Conservation (phyloP, 2,797 vertebrate genomes). For the Alauda arvensis region DNA sequence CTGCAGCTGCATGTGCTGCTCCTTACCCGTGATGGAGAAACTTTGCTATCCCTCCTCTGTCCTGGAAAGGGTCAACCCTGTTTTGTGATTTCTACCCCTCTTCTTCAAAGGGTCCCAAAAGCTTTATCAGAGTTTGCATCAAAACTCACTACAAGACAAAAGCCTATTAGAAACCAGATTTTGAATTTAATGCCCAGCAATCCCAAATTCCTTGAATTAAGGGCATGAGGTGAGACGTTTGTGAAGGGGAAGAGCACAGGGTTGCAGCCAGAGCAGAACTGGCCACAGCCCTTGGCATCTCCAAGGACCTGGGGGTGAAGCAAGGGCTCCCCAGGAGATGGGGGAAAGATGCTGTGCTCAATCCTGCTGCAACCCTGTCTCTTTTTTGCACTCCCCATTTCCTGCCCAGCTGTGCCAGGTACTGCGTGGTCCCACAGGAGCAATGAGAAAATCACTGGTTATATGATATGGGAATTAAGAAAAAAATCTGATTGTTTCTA, state of each 20-base stretch:
- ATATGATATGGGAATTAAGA: neutral
- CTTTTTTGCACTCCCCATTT: neutral
- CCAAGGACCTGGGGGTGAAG: neutral
- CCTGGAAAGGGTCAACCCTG: neutral
- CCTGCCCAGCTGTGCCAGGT: neutral
- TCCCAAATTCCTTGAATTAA: neutral
- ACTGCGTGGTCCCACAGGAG: neutral
- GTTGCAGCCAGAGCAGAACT: neutral
- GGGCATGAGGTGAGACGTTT: neutral
- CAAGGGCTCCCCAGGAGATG: neutral
- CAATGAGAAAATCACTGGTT: conserved; percentile 23
- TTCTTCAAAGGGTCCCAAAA: neutral
- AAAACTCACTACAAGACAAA: neutral
- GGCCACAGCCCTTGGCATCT: neutral
- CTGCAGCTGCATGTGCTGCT: neutral
- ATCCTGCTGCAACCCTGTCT: accelerated
- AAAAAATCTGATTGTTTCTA: conserved; percentile 7
- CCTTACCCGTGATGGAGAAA: accelerated
- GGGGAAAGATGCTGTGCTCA: neutral
- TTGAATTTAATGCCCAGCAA: neutral
- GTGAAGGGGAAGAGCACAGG: neutral
- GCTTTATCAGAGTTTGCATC: neutral
- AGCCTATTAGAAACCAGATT: neutral
- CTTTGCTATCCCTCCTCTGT: accelerated
- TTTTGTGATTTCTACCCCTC: neutral